A percentile compares a stretch with the other conserved stretches of the same genome.
phyloP scores from a whole-genome alignment of 2,113 vertebrate genomes.

The Nothocercus nigrocapillus region DNA sequence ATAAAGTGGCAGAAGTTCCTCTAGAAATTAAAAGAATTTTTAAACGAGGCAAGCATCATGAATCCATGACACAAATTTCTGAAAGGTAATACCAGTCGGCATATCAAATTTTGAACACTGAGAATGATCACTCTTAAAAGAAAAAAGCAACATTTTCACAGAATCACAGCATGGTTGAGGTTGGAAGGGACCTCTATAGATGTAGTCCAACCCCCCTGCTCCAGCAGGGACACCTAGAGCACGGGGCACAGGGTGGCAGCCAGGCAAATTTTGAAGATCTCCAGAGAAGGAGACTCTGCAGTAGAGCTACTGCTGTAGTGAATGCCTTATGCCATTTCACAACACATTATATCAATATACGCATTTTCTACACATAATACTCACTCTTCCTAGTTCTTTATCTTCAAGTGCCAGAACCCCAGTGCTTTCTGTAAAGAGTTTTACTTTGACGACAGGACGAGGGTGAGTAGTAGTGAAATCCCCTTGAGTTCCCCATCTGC shows the following conservation, averaged over 20 bases:
- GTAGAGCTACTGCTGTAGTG: background rate
- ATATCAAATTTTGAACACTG: background rate
- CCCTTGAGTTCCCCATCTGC: constrained; percentile 97
- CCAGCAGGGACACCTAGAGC: too few species aligned
- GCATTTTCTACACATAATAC: constrained; percentile 34
- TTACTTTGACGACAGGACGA: constrained; percentile 94
- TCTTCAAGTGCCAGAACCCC: constrained; percentile 95
- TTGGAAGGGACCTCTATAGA: too few species aligned
- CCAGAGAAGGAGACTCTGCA: background rate
- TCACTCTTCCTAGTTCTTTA: constrained; percentile 95
- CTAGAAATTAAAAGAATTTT: background rate
- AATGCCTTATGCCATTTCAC: background rate
- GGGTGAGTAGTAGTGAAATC: constrained; percentile 96
- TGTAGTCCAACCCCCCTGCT: too few species aligned
- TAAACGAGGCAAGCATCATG: background rate
- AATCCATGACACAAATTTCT: background rate
- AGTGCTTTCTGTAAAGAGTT: constrained; percentile 96
- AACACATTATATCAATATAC: background rate
- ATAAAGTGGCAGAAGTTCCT: background rate
- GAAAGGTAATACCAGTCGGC: background rate
- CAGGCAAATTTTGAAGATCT: too few species aligned
- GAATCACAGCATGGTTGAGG: too few species aligned
- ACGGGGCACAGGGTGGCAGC: too few species aligned
- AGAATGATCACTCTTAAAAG: background rate
- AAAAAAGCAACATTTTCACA: background rate